These are phyloP conservation scores for Lamellibrachia columna DNA, from an alignment of 2,888 invertebrate species.

Conservation along the genomic window DNA sequence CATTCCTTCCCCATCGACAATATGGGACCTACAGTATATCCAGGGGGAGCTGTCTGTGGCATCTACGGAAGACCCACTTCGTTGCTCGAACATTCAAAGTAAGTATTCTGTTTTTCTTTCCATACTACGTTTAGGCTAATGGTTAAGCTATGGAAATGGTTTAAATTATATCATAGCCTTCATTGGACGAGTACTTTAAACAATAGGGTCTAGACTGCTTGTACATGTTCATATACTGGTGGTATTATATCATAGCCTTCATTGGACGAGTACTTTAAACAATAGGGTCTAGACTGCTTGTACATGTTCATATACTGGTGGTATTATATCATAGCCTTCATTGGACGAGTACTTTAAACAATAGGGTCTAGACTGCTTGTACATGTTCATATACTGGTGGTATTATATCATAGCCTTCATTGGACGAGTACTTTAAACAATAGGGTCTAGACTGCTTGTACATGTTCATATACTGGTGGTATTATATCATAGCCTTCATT, in stretches of 20 bases:
- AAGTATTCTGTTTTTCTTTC: not conserved
- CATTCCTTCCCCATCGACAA: not conserved
- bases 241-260: not conserved
- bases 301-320: not conserved
- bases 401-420: not conserved
- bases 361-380: not conserved
- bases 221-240: not conserved
- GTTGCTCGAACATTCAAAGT: not conserved
- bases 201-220: not conserved
- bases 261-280: not conserved
- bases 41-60: not conserved
- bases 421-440: not conserved
- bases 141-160: not conserved
- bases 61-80: not conserved
- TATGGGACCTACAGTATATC: not conserved
- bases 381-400: not conserved
- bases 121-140: not conserved
- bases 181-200: not conserved
- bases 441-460: not conserved
- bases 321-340: not conserved
- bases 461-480: not conserved
- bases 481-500: not conserved
- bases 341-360: not conserved
- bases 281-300: not conserved
- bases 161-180: not conserved